A percentile compares a stretch with the other conserved stretches of the same genome.
phyloP scores from a whole-genome alignment of 2,113 vertebrate genomes.

The Chamaea fasciata region DNA sequence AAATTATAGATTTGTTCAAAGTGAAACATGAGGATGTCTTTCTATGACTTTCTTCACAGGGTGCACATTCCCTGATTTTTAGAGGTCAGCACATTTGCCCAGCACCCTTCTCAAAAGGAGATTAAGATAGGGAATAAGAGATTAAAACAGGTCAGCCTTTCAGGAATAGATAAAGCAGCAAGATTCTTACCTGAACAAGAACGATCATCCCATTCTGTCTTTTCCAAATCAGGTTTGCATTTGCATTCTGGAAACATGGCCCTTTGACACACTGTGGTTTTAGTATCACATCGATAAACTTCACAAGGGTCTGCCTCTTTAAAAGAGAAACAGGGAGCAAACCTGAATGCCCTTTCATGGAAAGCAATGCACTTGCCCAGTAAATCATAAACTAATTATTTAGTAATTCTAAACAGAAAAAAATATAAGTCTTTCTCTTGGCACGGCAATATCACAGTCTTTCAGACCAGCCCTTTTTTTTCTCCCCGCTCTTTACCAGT shows the following conservation, averaged over 20 bases:
- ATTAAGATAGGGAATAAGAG: neutral
- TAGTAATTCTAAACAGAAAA: neutral
- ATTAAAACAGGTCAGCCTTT: neutral
- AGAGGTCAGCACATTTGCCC: neutral
- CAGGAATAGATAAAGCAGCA: neutral
- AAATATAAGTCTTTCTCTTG: rapidly evolving
- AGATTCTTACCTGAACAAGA: constrained; percentile 43
- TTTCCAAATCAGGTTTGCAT: rapidly evolving
- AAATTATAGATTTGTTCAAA: neutral
- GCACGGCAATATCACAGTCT: neutral
- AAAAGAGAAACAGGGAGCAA: neutral
- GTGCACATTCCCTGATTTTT: neutral
- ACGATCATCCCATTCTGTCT: neutral
- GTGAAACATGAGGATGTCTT: neutral
- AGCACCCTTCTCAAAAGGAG: neutral
- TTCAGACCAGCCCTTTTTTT: neutral
- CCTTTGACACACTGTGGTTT: rapidly evolving
- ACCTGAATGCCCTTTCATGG: neutral
- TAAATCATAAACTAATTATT: neutral
- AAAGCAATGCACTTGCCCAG: neutral
- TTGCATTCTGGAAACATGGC: rapidly evolving
- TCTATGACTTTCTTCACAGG: neutral
- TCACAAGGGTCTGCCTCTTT: rapidly evolving
- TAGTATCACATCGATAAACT: rapidly evolving
- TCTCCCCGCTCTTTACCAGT: neutral